phyloP scores from a whole-genome alignment of 2,888 invertebrate species.

The Nasonovia ribisnigri region DNA sequence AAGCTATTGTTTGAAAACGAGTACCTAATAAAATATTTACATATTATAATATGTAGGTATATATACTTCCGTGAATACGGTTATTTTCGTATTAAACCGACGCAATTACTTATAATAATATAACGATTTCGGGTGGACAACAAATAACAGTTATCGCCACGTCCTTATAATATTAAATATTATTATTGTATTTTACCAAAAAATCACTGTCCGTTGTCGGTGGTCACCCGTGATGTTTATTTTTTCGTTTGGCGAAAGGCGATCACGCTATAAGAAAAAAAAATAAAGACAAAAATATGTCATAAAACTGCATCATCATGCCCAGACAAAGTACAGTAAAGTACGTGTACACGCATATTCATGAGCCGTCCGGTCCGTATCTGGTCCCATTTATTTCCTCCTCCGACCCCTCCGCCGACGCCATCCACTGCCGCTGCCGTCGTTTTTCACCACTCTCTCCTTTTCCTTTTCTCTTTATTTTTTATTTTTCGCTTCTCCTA shows the following conservation, averaged over 20 bases:
- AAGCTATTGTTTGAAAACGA: background rate
- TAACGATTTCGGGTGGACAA: background rate
- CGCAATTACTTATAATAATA: background rate
- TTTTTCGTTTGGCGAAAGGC: conserved; percentile 40
- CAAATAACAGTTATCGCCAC: background rate
- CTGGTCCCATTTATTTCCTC: conserved; percentile 63
- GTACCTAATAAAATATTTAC: background rate
- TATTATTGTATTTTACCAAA: background rate
- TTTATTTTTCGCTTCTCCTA: conserved; percentile 13
- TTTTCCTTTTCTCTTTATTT: background rate
- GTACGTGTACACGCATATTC: conserved; percentile 64
- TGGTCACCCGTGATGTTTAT: conserved; percentile 18
- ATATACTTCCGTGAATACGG: background rate
- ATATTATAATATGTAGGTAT: background rate
- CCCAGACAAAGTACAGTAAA: conserved; percentile 55
- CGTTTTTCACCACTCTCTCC: conserved; percentile 40
- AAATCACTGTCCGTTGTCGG: background rate
- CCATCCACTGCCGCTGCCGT: background rate
- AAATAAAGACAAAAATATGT: conserved; percentile 36
- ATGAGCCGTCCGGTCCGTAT: conserved; percentile 64
- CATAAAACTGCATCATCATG: conserved; percentile 58
- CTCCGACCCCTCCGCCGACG: conserved; percentile 27
- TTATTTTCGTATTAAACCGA: background rate
- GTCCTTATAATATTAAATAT: background rate
- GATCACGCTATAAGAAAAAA: background rate